A percentile compares a stretch with the other conserved stretches of the same genome.
Conservation (phyloP, 2,797 vertebrate species). For the Diceros bicornis region DNA sequence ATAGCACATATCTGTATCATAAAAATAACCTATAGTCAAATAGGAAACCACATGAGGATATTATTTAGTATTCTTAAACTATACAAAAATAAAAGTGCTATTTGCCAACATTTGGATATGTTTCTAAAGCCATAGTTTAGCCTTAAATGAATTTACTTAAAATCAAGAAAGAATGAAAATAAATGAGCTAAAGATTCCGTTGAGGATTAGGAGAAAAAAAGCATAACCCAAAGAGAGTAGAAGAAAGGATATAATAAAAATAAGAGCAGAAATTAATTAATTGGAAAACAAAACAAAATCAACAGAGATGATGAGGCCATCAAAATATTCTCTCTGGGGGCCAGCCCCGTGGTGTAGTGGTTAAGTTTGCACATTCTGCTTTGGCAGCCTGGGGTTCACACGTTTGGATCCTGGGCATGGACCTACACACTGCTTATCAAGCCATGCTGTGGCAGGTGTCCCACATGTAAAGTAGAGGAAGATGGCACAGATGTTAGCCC, state of each 20-base stretch:
- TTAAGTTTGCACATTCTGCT: no score
- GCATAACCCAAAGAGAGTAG: background rate
- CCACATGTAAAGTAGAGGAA: no score
- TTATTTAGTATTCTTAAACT: background rate
- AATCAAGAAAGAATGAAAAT: conserved; percentile 33
- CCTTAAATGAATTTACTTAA: conserved; percentile 40
- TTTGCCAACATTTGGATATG: background rate
- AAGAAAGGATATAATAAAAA: background rate
- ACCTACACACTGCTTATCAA: no score
- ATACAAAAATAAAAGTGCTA: background rate
- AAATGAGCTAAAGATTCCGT: background rate
- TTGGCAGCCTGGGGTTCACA: no score
- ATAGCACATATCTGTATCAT: background rate
- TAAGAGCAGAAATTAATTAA: conserved; percentile 30
- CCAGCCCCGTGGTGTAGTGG: no score
- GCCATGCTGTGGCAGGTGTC: no score
- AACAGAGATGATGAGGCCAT: background rate
- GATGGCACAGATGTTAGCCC: no score
- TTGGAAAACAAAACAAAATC: conserved; percentile 39
- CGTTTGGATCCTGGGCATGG: no score
- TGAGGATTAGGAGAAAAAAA: background rate
- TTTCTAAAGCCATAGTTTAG: conserved; percentile 31
- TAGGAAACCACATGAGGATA: background rate
- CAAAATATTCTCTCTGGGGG: background rate
- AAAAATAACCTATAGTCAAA: conserved; percentile 14